Evolutionary conservation across 2,113 vertebrate genomes (phyloP).

Genomic region (Ornithorhynchus anatinus): DNA sequence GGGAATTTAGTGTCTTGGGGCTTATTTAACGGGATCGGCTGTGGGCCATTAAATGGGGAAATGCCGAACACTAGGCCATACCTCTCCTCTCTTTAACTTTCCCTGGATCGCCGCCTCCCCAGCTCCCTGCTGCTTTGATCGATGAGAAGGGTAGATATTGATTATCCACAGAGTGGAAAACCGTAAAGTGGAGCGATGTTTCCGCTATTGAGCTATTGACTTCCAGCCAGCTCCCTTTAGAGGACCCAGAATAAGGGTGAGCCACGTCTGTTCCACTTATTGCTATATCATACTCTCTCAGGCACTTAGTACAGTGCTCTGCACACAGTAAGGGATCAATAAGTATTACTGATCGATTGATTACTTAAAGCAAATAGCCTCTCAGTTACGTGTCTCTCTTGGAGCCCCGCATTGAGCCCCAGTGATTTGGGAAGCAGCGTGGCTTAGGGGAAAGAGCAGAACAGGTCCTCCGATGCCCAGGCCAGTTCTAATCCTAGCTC

Average conservation of each 20-base stretch:
- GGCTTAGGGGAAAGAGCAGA: too few species aligned
- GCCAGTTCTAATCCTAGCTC: too few species aligned
- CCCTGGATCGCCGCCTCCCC: conserved; percentile 52
- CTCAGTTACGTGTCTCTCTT: conserved; percentile 50
- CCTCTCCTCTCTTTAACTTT: conserved; percentile 23
- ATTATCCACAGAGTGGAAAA: conserved; percentile 60
- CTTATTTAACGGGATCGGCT: too few species aligned
- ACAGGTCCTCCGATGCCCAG: too few species aligned
- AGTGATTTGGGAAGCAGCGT: too few species aligned
- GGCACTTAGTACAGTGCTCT: too few species aligned
- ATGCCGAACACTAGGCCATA: too few species aligned
- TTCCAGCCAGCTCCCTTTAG: conserved; percentile 59
- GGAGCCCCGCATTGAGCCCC: conserved; percentile 56
- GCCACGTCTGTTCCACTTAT: conserved; percentile 51
- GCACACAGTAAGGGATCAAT: too few species aligned
- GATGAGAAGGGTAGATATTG: conserved; percentile 62
- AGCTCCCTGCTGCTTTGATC: conserved; percentile 44
- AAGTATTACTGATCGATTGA: too few species aligned
- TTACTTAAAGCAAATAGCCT: conserved; percentile 64
- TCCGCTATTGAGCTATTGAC: conserved; percentile 60
- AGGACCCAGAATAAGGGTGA: conserved; percentile 64
- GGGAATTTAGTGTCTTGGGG: too few species aligned
- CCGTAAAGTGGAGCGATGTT: conserved; percentile 51
- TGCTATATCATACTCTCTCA: too few species aligned
- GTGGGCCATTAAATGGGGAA: conserved; percentile 34